Evolutionary conservation across 2,888 invertebrate species (phyloP).

Genomic region (Tetropium fuscum): DNA sequence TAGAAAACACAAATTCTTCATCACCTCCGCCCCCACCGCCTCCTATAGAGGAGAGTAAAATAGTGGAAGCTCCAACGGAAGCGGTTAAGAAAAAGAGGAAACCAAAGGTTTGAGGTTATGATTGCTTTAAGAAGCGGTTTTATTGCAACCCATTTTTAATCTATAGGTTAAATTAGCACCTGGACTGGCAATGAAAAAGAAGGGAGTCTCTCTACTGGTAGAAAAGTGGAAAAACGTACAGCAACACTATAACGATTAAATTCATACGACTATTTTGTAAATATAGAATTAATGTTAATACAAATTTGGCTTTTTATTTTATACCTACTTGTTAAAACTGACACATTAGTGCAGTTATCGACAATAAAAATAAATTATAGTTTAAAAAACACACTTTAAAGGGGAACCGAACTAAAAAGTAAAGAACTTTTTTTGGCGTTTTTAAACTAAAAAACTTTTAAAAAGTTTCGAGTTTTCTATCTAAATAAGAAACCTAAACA

Average conservation of each 20-base stretch:
- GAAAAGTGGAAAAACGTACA: conserved; percentile 81
- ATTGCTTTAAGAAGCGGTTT: background rate
- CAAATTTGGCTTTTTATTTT: no score
- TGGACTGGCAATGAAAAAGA: conserved; percentile 76
- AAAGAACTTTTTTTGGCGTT: no score
- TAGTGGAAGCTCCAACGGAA: conserved; percentile 46
- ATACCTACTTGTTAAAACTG: no score
- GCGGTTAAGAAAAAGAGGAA: conserved; percentile 65
- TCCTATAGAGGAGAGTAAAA: conserved; percentile 19
- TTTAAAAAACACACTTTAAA: no score
- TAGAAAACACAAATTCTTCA: conserved; percentile 62
- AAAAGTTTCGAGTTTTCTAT: no score
- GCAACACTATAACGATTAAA: conserved; percentile 38
- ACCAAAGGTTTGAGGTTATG: conserved; percentile 54
- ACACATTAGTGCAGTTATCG: no score
- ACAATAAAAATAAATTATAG: no score
- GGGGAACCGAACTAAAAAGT: no score
- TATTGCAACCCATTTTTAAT: conserved; percentile 38
- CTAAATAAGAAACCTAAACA: no score
- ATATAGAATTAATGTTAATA: no score
- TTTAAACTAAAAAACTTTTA: no score
- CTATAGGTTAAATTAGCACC: conserved; percentile 69
- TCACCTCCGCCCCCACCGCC: conserved; percentile 35
- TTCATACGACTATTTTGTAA: no score
- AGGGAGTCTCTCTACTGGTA: conserved; percentile 76